Evolutionary conservation across 2,888 invertebrate species (phyloP).

Genomic region (Clostera curtula): DNA sequence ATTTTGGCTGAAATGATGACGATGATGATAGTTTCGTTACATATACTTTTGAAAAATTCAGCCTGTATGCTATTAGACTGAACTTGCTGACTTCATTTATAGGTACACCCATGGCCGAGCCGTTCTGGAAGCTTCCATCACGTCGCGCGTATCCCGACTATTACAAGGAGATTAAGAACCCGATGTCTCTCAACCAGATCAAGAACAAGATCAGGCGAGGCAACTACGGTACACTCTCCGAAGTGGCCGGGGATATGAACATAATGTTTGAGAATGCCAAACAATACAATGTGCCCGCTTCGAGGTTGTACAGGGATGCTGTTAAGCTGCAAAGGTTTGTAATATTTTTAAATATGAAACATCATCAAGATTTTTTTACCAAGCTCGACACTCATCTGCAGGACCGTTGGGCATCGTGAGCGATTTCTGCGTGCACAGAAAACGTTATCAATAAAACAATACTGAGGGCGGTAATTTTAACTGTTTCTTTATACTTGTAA

Average conservation of each 20-base stretch:
- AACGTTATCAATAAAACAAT: too few species aligned
- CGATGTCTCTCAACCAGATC: constrained; percentile 95
- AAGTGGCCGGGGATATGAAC: constrained; percentile 95
- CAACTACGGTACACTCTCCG: constrained; percentile 88
- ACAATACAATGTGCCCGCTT: constrained; percentile 87
- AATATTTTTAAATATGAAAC: not conserved
- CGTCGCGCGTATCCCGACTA: constrained; percentile 96
- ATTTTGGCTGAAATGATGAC: too few species aligned
- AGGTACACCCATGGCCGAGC: constrained; percentile 91
- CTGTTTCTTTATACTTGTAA: not conserved
- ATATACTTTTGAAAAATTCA: too few species aligned
- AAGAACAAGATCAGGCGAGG: constrained; percentile 87
- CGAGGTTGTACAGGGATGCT: constrained; percentile 87
- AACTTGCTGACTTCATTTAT: constrained; percentile 25
- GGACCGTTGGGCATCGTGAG: too few species aligned
- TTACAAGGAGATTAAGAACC: constrained; percentile 96
- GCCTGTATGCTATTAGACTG: too few species aligned
- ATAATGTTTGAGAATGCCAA: constrained; percentile 98
- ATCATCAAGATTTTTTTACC: constrained; percentile 1
- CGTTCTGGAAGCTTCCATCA: constrained; percentile 94
- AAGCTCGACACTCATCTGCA: too few species aligned
- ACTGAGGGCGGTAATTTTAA: too few species aligned
- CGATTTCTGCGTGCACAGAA: too few species aligned
- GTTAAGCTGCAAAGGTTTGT: constrained; percentile 83
- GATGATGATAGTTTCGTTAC: too few species aligned